phyloP scores from a whole-genome alignment of 2,113 vertebrate species.

The Mormyrus lacerda region DNA sequence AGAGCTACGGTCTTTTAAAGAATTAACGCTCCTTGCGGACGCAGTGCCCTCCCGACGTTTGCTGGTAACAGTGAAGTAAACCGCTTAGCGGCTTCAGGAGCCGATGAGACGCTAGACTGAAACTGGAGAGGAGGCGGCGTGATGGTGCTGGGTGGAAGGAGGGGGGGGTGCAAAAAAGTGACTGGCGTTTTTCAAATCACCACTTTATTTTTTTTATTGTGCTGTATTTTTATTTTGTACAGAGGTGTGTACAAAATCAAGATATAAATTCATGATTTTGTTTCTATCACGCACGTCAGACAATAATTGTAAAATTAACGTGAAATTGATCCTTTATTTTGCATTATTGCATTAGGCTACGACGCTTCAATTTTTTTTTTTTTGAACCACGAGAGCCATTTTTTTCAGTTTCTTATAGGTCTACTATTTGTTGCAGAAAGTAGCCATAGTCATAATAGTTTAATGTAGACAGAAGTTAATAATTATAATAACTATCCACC shows the following conservation, averaged over 20 bases:
- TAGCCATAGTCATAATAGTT: not conserved
- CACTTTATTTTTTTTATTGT: not conserved
- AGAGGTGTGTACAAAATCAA: not conserved
- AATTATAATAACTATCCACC: not conserved
- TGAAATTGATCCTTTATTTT: not conserved
- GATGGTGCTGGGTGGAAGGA: constrained; percentile 11
- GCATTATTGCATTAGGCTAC: not conserved
- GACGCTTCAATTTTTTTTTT: not conserved
- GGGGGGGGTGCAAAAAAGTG: not conserved
- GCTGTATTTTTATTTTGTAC: not conserved
- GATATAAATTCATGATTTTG: not conserved
- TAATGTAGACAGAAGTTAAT: not conserved
- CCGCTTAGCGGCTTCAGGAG: constrained; percentile 41
- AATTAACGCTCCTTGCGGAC: not conserved
- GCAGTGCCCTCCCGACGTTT: not conserved
- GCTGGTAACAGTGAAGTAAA: constrained; percentile 35
- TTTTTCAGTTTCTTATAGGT: not conserved
- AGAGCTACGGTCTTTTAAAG: not conserved
- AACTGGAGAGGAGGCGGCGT: constrained; percentile 23
- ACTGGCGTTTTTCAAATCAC: not conserved
- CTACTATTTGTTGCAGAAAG: not conserved
- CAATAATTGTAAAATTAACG: not conserved
- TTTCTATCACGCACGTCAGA: not conserved
- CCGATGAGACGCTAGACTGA: constrained; percentile 7
- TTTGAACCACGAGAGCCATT: not conserved